Base-by-base conservation (phyloP, 2,888 invertebrate species). In the Drosophila kambysellisi region DNA sequence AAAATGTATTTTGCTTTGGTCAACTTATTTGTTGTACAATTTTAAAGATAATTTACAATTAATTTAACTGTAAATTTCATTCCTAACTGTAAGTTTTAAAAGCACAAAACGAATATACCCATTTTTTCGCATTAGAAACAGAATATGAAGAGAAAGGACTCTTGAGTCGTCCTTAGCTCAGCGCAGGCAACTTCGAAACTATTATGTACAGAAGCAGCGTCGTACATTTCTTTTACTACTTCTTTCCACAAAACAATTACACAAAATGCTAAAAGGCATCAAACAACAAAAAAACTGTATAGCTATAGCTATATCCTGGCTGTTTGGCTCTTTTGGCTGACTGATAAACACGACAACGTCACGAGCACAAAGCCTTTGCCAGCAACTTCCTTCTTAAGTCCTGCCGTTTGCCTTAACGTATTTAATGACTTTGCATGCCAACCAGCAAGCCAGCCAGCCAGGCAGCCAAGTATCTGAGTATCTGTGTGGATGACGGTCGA, bases 281-380 rank as follows among this genome's bases (percentile, higher is more conserved):
- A 53, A 54, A 11, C 56, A 82, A 62, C 52, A 81, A 57, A 30
- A 71, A 64, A 58, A 17, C 8, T 15, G 2, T 15, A 62, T 50
- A 56, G 57, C 71, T 37, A 72, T 70, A 53, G 71, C 71, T 39
- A 52, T 79, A 79, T 78, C 72, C 68, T 75, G 76, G 51, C 63
- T 50, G 33, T 6, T 46, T 35, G 63, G 58, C 60, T 70, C 54
- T 60, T 46, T 70, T 46, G 50, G 52, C 59, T 56, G 60, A 29
- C 85, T 88, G 87, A 89, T 85, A 83, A 89, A 88, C 85, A 85
- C 89, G 88, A 85, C 78, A 88, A 88, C 88, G 69, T 77, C 81
- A 85, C 83, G 88, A 85, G 73, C 69, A 66, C 65, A 76, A 76
- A 60, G 70, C 30, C 66, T 60, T 64, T 41, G 46, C 54, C 69